phyloP scores from a whole-genome alignment of 2,888 invertebrate genomes.

The Leptopilina myrica region DNA sequence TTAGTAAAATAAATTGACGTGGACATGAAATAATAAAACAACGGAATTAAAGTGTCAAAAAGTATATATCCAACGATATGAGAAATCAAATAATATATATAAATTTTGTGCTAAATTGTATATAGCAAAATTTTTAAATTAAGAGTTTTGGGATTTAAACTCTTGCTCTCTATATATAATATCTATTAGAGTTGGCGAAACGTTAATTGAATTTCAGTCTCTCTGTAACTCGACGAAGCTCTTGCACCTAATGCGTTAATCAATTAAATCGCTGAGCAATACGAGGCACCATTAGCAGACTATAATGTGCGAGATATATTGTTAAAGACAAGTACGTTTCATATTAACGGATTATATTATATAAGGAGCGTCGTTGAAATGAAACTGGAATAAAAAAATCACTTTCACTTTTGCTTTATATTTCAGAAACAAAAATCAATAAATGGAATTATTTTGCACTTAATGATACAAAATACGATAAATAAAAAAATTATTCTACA shows the following conservation, averaged over 20 bases:
- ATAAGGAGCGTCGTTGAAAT: no score
- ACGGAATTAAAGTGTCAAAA: no score
- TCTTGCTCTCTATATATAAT: background rate
- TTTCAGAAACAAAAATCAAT: no score
- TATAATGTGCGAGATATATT: background rate
- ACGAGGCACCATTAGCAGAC: conserved; percentile 13
- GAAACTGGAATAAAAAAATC: no score
- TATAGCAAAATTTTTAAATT: conserved; percentile 4
- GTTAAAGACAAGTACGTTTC: background rate
- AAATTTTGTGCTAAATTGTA: background rate
- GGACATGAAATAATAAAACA: no score
- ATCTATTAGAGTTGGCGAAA: conserved; percentile 1
- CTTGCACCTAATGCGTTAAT: conserved; percentile 23
- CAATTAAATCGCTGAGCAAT: conserved; percentile 27
- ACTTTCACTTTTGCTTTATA: no score
- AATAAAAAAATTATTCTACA: no score
- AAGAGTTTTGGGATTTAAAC: conserved; percentile 1
- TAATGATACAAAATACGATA: no score
- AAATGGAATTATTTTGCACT: no score
- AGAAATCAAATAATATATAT: conserved; percentile 3
- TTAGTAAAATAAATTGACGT: no score
- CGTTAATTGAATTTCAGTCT: conserved; percentile 17
- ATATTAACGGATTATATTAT: background rate
- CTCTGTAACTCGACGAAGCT: conserved; percentile 21
- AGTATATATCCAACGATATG: background rate